Percentiles rank a stretch among this genome's conserved stretches.
These are phyloP conservation scores for Serilophus lunatus DNA, from an alignment of 2,113 vertebrate genomes.

Conservation along the genomic window DNA sequence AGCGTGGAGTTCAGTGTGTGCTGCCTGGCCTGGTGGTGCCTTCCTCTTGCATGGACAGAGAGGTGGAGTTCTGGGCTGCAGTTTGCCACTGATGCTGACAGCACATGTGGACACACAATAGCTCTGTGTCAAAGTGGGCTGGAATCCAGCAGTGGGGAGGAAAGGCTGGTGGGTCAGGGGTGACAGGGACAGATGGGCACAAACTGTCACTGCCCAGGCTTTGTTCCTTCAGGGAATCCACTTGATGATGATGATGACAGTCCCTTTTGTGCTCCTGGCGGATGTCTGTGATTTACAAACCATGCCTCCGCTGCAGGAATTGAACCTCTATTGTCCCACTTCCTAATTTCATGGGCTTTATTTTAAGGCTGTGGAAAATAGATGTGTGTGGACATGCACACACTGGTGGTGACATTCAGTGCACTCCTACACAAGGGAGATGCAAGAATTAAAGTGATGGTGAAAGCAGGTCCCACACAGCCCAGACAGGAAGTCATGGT, in stretches of 20 bases:
- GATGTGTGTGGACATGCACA: accelerated
- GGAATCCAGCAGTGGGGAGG: background rate
- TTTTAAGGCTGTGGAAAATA: background rate
- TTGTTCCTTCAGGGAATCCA: background rate
- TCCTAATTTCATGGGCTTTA: background rate
- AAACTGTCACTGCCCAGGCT: background rate
- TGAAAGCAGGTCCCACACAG: background rate
- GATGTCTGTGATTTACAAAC: background rate
- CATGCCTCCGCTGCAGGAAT: background rate
- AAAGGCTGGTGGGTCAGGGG: background rate
- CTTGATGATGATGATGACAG: background rate
- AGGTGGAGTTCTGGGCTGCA: background rate
- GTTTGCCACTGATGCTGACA: background rate
- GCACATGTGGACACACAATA: background rate
- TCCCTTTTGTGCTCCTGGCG: background rate
- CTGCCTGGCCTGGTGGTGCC: background rate
- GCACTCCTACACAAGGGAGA: background rate
- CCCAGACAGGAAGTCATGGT: background rate
- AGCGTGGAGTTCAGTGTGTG: background rate
- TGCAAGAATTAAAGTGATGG: background rate
- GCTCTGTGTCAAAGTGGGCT: background rate
- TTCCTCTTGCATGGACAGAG: background rate
- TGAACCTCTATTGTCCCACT: background rate
- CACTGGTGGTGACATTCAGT: background rate
- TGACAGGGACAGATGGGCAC: background rate